These are phyloP conservation scores for Spea multiplicata DNA, from an alignment of 2,113 vertebrate genomes.

Conservation along the genomic window DNA sequence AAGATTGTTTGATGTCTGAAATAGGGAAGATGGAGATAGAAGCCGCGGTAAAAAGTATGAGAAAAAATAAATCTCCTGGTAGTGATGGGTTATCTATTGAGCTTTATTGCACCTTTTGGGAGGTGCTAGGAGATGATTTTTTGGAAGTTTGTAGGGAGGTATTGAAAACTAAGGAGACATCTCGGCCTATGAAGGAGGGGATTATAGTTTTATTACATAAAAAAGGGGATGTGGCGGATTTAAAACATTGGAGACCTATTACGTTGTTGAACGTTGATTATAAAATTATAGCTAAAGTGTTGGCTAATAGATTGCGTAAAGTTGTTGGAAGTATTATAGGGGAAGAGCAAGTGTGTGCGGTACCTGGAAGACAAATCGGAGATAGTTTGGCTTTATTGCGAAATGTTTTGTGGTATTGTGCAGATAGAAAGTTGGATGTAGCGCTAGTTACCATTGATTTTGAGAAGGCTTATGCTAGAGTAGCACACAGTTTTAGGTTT, in stretches of 20 bases:
- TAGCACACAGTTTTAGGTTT: neutral
- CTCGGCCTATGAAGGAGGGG: neutral
- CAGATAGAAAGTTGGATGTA: too few relatives aligned
- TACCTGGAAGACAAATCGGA: too few relatives aligned
- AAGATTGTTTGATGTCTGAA: neutral
- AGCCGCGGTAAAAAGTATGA: rapidly evolving
- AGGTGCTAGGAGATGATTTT: neutral
- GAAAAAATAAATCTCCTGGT: neutral
- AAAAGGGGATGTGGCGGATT: neutral
- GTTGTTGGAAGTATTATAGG: neutral
- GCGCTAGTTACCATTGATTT: too few relatives aligned
- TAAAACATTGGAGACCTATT: neutral
- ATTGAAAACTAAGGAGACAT: too few relatives aligned
- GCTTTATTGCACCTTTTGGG: neutral
- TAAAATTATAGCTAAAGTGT: neutral
- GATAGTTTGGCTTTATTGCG: neutral
- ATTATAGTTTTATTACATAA: neutral
- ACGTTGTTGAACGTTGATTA: neutral
- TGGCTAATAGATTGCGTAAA: neutral
- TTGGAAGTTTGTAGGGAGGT: neutral
- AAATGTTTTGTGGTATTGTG: neutral
- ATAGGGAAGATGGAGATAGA: neutral
- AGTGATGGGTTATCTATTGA: neutral
- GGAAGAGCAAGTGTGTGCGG: neutral
- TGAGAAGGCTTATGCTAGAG: neutral